Conservation (phyloP, 2,113 vertebrate genomes). For the Tragelaphus buxtoni region DNA sequence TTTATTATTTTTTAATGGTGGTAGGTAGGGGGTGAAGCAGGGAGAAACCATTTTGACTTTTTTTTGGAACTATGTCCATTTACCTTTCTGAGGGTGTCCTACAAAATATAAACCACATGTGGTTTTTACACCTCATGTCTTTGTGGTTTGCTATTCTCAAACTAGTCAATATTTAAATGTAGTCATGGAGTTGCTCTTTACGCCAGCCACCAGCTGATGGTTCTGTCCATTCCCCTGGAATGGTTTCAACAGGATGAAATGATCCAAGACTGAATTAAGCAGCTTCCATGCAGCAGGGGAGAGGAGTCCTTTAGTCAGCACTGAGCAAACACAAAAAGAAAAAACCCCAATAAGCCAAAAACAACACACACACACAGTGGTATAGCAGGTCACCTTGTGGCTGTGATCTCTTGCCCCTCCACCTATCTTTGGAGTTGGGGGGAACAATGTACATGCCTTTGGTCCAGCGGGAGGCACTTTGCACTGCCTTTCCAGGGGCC, state of each 20-base stretch:
- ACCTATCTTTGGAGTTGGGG: neutral
- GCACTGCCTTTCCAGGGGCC: neutral
- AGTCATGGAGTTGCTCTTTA: conserved; percentile 49
- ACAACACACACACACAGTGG: neutral
- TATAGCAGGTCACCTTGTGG: neutral
- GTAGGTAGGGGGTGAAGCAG: neutral
- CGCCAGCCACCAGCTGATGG: neutral
- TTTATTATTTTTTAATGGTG: neutral
- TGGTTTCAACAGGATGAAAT: conserved; percentile 10
- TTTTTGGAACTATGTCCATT: neutral
- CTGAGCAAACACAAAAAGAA: neutral
- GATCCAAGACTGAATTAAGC: neutral
- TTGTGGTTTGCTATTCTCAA: conserved; percentile 35
- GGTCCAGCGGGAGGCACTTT: neutral
- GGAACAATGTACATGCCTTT: neutral
- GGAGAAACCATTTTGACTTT: neutral
- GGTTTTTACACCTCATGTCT: conserved; percentile 21
- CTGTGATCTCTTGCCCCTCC: neutral
- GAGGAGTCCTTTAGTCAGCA: neutral
- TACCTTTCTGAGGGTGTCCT: conserved; percentile 12
- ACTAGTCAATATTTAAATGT: conserved; percentile 59
- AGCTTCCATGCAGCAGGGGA: neutral
- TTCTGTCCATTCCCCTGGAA: conserved; percentile 9
- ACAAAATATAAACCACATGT: neutral
- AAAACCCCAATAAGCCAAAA: neutral